Evolutionary conservation across 2,888 invertebrate genomes (phyloP).

Genomic region (Plagodis pulveraria): DNA sequence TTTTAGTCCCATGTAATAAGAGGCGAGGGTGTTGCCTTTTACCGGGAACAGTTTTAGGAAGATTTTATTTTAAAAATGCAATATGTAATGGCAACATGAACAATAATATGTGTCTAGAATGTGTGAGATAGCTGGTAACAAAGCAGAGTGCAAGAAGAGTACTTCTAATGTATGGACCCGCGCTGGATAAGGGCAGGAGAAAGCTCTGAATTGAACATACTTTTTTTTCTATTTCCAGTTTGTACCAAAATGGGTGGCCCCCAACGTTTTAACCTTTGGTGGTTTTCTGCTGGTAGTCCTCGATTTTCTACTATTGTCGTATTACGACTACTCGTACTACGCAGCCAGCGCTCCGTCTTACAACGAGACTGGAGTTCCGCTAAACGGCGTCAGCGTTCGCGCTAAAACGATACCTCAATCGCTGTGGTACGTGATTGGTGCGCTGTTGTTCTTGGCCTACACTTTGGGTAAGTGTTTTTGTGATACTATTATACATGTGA

Average conservation of each 20-base stretch:
- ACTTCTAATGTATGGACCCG: too few species aligned
- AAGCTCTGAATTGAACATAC: not conserved
- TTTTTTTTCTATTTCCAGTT: constrained; percentile 85
- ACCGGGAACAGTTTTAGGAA: too few species aligned
- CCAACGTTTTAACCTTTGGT: constrained; percentile 97
- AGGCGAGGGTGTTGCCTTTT: too few species aligned
- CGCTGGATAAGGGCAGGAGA: too few species aligned
- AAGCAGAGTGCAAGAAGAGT: too few species aligned
- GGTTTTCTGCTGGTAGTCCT: constrained; percentile 96
- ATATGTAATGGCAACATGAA: too few species aligned
- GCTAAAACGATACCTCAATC: constrained; percentile 89
- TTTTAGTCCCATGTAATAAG: too few species aligned
- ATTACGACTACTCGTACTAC: constrained; percentile 95
- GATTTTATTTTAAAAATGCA: too few species aligned
- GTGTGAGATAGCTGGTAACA: too few species aligned
- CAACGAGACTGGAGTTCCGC: constrained; percentile 52
- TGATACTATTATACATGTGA: not conserved
- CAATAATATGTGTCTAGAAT: too few species aligned
- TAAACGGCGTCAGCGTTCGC: constrained; percentile 49
- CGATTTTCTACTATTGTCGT: constrained; percentile 93
- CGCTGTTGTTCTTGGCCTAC: constrained; percentile 97
- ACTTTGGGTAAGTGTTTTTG: constrained; percentile 90
- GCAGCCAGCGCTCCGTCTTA: constrained; percentile 85
- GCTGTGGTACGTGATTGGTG: constrained; percentile 93
- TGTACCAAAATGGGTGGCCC: constrained; percentile 98